These are phyloP conservation scores for Scaeva pyrastri DNA, from an alignment of 2,888 invertebrate species.

Conservation along the genomic window DNA sequence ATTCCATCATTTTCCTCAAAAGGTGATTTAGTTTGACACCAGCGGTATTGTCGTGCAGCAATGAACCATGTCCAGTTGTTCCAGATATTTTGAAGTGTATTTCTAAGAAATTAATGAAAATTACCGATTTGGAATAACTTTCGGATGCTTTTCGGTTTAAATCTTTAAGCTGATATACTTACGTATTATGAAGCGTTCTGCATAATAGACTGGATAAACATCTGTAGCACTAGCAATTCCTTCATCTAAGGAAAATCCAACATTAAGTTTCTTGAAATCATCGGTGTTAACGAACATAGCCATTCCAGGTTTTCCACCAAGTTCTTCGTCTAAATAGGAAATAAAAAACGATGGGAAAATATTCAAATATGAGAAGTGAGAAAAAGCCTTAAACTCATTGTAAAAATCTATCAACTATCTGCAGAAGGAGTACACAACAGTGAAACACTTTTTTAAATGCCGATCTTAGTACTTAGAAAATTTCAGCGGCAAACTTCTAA, in stretches of 20 bases:
- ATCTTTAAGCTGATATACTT: slow-evolving; percentile 80
- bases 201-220: slow-evolving; percentile 87
- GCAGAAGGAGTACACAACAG: too few relatives aligned
- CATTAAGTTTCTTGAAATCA: slow-evolving; percentile 89
- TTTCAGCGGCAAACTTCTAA: too few relatives aligned
- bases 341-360: background rate
- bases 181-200: slow-evolving; percentile 90
- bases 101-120: slow-evolving; percentile 84
- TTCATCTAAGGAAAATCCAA: slow-evolving; percentile 92
- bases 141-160: background rate
- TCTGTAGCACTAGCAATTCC: slow-evolving; percentile 90
- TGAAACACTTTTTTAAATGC: too few relatives aligned
- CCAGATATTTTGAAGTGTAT: slow-evolving; percentile 88
- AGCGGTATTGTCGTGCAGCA: slow-evolving; percentile 88
- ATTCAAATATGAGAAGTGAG: too few relatives aligned
- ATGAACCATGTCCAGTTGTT: slow-evolving; percentile 91
- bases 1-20: slow-evolving; percentile 88
- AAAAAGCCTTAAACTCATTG: too few relatives aligned
- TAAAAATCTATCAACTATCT: too few relatives aligned
- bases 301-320: slow-evolving; percentile 90
- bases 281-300: slow-evolving; percentile 86
- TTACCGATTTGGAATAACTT: too few relatives aligned
- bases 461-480: too few relatives aligned
- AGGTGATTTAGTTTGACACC: slow-evolving; percentile 89
- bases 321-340: slow-evolving; percentile 85